Percentiles rank a stretch among this genome's conserved stretches.
Evolutionary conservation across 2,113 vertebrate genomes (phyloP).

Genomic region (Cebidichthys violaceus): DNA sequence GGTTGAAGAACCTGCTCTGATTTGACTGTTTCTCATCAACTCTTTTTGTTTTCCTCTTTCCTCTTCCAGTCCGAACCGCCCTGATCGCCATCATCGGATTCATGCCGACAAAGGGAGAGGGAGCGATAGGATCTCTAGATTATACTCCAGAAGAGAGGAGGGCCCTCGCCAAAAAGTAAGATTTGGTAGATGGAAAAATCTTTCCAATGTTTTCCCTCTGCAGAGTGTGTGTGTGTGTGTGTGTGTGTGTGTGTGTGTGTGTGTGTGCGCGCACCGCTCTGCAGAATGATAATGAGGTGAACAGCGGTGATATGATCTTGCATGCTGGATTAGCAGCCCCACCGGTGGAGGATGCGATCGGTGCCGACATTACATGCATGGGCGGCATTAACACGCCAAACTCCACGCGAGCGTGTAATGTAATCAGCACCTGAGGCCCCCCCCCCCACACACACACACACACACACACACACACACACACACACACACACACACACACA

Average conservation of each 20-base stretch:
- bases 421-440: conserved; percentile 40
- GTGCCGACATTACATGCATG: neutral
- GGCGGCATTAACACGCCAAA: neutral
- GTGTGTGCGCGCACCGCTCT: neutral
- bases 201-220: conserved; percentile 24
- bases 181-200: conserved; percentile 43
- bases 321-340: neutral
- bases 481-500: neutral
- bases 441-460: too few relatives aligned
- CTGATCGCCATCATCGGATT: conserved; percentile 98
- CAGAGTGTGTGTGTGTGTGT: neutral
- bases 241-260: conserved; percentile 3
- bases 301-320: neutral
- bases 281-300: conserved; percentile 16
- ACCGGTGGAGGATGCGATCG: neutral
- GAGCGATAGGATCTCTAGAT: conserved; percentile 98
- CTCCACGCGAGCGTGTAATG: neutral
- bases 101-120: conserved; percentile 99
- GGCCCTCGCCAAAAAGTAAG: conserved; percentile 98
- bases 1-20: conserved; percentile 23
- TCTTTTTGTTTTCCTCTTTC: conserved; percentile 32
- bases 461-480: too few relatives aligned
- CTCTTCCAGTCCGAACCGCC: conserved; percentile 93
- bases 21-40: conserved; percentile 6
- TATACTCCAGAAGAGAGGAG: conserved; percentile 97